These are phyloP conservation scores for Drosophila sechellia DNA, from an alignment of 1,140 invertebrate genomes.

Conservation along the genomic window DNA sequence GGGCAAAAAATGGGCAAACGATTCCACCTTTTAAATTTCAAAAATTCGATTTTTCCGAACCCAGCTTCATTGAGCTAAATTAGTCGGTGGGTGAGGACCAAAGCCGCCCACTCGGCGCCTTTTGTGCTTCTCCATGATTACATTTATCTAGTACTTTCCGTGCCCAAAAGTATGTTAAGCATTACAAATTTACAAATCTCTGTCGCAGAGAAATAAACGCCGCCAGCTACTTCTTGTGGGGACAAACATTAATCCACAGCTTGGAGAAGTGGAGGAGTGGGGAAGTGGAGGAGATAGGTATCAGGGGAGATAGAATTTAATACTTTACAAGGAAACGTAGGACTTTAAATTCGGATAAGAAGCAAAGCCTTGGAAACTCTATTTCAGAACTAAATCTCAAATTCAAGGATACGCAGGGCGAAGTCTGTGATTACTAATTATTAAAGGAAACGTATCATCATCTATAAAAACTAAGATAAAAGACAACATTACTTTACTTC, in stretches of 20 bases:
- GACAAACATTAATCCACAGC: constrained; percentile 29
- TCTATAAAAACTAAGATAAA: no score
- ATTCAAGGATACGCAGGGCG: no score
- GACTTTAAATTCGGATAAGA: constrained; percentile 1
- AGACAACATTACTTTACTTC: no score
- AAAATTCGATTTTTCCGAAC: no score
- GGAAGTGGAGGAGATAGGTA: not conserved
- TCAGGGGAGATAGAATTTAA: constrained; percentile 16
- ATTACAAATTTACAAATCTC: constrained; percentile 50
- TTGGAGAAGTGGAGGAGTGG: not conserved
- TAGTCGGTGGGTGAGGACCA: no score
- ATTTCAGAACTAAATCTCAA: no score
- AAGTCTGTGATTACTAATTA: no score
- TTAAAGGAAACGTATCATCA: no score
- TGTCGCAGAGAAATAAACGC: constrained; percentile 30
- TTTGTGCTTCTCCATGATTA: constrained; percentile 32
- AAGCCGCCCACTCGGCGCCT: constrained; percentile 20
- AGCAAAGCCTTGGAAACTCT: not conserved
- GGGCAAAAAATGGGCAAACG: no score
- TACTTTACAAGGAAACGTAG: constrained; percentile 12
- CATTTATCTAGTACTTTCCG: constrained; percentile 42
- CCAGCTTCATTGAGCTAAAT: no score
- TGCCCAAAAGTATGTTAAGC: constrained; percentile 38
- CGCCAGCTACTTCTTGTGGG: constrained; percentile 19
- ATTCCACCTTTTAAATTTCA: no score